Evolutionary conservation across 2,888 invertebrate genomes (phyloP), one percentile per base, ranked within the genome.

Genomic region (Listrodromus nycthemerus): DNA sequence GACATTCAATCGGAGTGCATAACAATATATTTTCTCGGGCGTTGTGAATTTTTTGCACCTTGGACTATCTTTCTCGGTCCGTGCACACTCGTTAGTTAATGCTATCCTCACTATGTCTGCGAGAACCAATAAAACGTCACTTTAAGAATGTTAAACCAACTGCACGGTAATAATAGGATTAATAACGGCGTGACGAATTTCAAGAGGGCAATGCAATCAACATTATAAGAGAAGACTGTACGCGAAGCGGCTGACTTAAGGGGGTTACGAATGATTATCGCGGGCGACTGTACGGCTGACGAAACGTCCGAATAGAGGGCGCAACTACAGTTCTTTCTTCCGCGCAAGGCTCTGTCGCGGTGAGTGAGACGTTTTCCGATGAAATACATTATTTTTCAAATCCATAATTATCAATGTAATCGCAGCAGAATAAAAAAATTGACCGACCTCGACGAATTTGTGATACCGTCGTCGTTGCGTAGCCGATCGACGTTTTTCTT

Each of bases 331-430:
- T 24, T 71, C 84, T 75, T 81, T 84, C 84, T 81, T 81, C 78
- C 78, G 74, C 66, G 70, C 27, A 74, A 74, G 78, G 78, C 63
- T 79, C 41, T 81, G 55, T 81, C 77, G 80, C 74, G 85, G 85
- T 80, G 83, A 83, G 83, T 83, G 83, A 82, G 78, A 80, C 65
- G 78, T 79, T 81, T 63, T 48, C 74, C n/a, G 27, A 13, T 24
- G 33, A 83, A 69, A 61, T 77, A 27, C 1, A 50, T 55, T 78
- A 76, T 52, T 13, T 41, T 41, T 41, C 77, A 52, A 73, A 86
- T 86, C 86, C 80, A 52, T 63, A 33, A 63, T 80, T 86, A 82
- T 80, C 50, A 45, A 30, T 77, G 71, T 71, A 82, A 86, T 86
- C 86, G 41, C 75, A 3, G 10, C 67, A 74, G 21, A 52, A 45